Conservation (phyloP, 2,797 vertebrate genomes). For the Gallirallus australis region DNA sequence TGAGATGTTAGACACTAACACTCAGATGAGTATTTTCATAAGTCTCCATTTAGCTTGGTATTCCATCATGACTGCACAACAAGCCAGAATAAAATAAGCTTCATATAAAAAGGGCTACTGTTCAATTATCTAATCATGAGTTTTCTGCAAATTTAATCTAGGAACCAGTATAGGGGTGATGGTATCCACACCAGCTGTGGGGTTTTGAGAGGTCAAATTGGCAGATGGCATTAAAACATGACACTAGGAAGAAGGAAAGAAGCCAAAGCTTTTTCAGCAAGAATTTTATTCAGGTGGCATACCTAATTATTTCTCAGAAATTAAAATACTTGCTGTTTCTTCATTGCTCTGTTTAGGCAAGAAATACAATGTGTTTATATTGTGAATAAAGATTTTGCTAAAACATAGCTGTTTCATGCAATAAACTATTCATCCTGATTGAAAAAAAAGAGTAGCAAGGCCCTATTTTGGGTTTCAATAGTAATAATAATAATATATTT, state of each 20-base stretch:
- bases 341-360: background rate
- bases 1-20: constrained; percentile 22
- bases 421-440: background rate
- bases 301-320: background rate
- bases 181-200: background rate
- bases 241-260: background rate
- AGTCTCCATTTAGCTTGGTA: constrained; percentile 6
- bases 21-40: constrained; percentile 13
- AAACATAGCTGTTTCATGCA: background rate
- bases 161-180: background rate
- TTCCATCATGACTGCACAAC: constrained; percentile 14
- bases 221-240: background rate
- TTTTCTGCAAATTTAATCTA: background rate
- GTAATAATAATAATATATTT: background rate
- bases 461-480: background rate
- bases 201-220: background rate
- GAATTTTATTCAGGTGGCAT: background rate
- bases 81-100: constrained; percentile 26
- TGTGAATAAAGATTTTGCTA: background rate
- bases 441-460: background rate
- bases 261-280: background rate
- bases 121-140: background rate
- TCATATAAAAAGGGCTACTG: constrained; percentile 31
- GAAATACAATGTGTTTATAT: background rate
- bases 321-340: background rate